Evolutionary conservation across 2,113 vertebrate species (phyloP).

Genomic region (Grallaria varia): DNA sequence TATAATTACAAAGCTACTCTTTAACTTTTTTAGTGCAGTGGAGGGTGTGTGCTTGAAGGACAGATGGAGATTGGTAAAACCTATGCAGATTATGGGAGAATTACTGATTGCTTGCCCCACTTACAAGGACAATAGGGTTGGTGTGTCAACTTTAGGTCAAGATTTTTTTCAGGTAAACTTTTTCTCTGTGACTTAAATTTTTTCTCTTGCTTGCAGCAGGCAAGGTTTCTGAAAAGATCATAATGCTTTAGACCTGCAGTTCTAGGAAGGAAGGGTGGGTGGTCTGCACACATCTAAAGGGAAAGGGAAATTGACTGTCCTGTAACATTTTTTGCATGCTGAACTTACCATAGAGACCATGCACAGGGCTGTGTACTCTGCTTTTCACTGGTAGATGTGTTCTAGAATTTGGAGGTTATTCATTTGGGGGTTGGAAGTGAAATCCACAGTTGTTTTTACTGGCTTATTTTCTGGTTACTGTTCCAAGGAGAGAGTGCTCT

Average conservation of each 20-base stretch:
- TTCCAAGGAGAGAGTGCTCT: not conserved
- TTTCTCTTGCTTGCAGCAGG: not conserved
- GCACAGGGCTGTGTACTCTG: not conserved
- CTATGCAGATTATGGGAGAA: not conserved
- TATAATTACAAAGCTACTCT: not conserved
- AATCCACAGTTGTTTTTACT: not conserved
- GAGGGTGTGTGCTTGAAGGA: not conserved
- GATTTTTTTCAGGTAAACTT: not conserved
- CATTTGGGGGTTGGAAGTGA: not conserved
- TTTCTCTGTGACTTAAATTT: not conserved
- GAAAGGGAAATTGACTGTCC: not conserved
- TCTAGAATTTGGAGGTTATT: not conserved
- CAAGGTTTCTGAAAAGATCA: not conserved
- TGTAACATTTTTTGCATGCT: not conserved
- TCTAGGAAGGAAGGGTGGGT: not conserved
- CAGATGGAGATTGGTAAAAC: not conserved
- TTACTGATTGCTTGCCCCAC: fast-evolving
- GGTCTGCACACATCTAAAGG: not conserved
- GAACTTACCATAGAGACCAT: not conserved
- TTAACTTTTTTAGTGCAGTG: not conserved
- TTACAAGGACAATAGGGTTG: not conserved
- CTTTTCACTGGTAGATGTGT: not conserved
- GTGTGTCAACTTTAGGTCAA: not conserved
- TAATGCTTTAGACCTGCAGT: not conserved
- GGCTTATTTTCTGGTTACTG: not conserved